A percentile compares a stretch with the other conserved stretches of the same genome.
Evolutionary conservation across 2,113 vertebrate genomes (phyloP).

Genomic region (Atherinomorus stipes): DNA sequence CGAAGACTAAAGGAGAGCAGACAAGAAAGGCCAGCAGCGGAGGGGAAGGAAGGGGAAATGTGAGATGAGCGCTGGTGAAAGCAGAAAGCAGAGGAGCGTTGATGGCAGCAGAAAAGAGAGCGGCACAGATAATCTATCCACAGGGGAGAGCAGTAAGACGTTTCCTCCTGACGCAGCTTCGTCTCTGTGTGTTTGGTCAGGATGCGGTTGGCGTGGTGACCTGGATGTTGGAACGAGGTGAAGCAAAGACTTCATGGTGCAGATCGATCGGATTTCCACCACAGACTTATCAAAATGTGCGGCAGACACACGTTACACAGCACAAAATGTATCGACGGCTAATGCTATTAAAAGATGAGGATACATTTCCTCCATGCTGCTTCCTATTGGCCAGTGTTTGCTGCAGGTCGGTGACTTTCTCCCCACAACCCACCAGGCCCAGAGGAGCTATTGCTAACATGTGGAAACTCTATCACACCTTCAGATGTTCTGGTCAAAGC

Average conservation of each 20-base stretch:
- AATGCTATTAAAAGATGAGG: too few species aligned
- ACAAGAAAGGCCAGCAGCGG: too few species aligned
- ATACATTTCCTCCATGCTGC: too few species aligned
- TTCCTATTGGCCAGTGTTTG: too few species aligned
- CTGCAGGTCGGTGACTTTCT: too few species aligned
- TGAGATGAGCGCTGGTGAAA: conserved; percentile 35
- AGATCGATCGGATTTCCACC: not conserved
- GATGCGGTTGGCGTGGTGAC: not conserved
- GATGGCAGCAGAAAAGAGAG: conserved; percentile 39
- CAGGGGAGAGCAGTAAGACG: conserved; percentile 35
- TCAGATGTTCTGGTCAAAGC: too few species aligned
- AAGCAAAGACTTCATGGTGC: not conserved
- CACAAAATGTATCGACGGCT: too few species aligned
- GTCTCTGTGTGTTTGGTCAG: conserved; percentile 25
- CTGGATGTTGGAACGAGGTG: not conserved
- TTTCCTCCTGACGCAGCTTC: conserved; percentile 52
- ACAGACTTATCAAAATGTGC: too few species aligned
- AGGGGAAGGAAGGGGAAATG: conserved; percentile 20
- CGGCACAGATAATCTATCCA: conserved; percentile 45
- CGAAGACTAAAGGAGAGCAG: not conserved
- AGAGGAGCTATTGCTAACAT: too few species aligned
- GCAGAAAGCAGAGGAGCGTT: conserved; percentile 36
- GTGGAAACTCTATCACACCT: too few species aligned
- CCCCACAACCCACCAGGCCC: too few species aligned
- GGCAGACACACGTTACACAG: too few species aligned